Percentiles rank a stretch among this genome's conserved stretches.
These are phyloP conservation scores for Arctocebus calabarensis DNA, from an alignment of 2,797 vertebrate species.

Conservation along the genomic window DNA sequence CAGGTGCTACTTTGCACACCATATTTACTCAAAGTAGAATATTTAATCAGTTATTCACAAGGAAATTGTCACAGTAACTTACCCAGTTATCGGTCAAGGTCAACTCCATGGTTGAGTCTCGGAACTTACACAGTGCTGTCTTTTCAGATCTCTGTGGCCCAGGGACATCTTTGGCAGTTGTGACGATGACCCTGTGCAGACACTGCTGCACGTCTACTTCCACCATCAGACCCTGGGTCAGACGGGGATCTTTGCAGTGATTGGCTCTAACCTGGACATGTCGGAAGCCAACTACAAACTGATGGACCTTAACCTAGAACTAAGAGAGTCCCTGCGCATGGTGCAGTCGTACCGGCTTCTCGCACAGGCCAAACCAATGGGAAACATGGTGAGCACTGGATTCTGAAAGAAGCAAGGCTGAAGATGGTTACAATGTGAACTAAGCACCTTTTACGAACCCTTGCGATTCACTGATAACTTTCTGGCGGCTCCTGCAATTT, in stretches of 20 bases:
- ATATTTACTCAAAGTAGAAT: background rate
- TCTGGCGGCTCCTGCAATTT: constrained; percentile 56
- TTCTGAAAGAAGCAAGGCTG: constrained; percentile 90
- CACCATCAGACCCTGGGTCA: constrained; percentile 98
- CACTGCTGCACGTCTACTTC: constrained; percentile 97
- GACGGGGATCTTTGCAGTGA: constrained; percentile 96
- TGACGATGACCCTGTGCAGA: constrained; percentile 95
- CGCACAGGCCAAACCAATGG: constrained; percentile 85
- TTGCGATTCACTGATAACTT: constrained; percentile 66
- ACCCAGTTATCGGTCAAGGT: background rate
- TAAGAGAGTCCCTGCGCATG: constrained; percentile 94
- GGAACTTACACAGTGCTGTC: background rate
- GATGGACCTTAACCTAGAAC: constrained; percentile 99
- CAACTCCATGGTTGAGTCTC: background rate
- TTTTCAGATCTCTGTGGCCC: constrained; percentile 95
- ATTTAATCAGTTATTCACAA: background rate
- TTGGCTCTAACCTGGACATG: constrained; percentile 95
- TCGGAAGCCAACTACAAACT: constrained; percentile 95
- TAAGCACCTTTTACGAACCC: constrained; percentile 87
- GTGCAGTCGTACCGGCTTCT: constrained; percentile 91
- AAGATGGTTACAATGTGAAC: constrained; percentile 76
- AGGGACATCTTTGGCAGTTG: constrained; percentile 97
- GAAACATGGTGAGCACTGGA: constrained; percentile 91
- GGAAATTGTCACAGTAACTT: background rate
- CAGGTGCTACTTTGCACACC: background rate